phyloP scores from a whole-genome alignment of 2,113 vertebrate species.

The Microtus montanus region DNA sequence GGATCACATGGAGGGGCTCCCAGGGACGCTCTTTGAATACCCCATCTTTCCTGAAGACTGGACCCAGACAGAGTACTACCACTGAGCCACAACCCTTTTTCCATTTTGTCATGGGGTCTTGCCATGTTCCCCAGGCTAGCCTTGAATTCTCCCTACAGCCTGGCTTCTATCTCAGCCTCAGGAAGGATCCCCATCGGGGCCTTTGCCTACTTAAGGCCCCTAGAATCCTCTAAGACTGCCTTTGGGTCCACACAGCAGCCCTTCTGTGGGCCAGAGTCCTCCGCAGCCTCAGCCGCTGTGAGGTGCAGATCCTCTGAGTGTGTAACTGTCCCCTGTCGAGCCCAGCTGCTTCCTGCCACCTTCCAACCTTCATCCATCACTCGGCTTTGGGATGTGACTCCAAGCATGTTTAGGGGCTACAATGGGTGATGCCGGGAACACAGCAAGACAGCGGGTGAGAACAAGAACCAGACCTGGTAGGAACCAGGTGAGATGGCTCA shows the following conservation, averaged over 20 bases:
- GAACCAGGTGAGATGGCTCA: not conserved
- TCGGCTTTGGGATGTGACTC: not conserved
- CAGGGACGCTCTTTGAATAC: not conserved
- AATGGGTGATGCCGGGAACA: not conserved
- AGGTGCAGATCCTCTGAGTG: no score
- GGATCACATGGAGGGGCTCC: not conserved
- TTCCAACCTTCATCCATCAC: not conserved
- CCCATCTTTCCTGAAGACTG: not conserved
- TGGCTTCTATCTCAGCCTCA: not conserved
- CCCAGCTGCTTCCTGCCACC: not conserved
- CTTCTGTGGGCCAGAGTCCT: rapidly evolving
- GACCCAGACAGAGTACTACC: not conserved
- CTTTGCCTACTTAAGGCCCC: not conserved
- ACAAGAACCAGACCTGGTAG: no score
- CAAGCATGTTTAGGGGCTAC: not conserved
- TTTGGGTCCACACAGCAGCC: not conserved
- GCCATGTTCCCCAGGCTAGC: not conserved
- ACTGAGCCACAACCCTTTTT: not conserved
- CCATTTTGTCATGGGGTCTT: not conserved
- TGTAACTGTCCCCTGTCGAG: not conserved
- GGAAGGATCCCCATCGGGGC: not conserved
- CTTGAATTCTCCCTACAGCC: not conserved
- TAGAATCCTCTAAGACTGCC: not conserved
- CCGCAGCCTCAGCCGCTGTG: not conserved
- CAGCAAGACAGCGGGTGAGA: no score